Evolutionary conservation across 35 echinoderm and acorn worm species (phyloP), one percentile per base, ranked within the genome.

Genomic region (Acanthaster planci): DNA sequence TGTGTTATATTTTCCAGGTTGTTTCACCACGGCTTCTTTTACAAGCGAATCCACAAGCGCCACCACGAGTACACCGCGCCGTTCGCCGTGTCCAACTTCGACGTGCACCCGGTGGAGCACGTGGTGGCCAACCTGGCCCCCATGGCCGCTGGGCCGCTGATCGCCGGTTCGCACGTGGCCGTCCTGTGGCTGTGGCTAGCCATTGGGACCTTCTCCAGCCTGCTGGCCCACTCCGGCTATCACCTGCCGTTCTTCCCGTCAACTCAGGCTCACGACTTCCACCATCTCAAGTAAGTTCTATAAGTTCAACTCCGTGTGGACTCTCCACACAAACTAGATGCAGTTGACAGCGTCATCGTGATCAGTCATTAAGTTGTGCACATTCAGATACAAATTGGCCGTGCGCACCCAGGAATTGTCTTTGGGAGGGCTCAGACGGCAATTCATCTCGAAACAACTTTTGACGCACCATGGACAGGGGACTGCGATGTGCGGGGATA

Each of bases 1-100:
- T 47, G 4, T 47, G 42, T 12, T 12, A 4, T 47, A 47, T 47
- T 56, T 81, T 40, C 76, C 76, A 94, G 96, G 51, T 50, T 99
- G 44, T 83, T 99, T 21, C 96, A 99, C 36, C 96, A 91, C 52
- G 88, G 92, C 8, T 30, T 58, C 16, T 22, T 94, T 21, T 99
- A 99, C 68, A 90, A 86, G 30, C 42, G 87, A 82, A 51, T 94
- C 21, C 96, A 99, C 78, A 99, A 94, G 55, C 79, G 85, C 14
- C 96, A 99, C 77, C 96, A 99, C 51, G 96, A 99, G 55, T 93
- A 87, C 81, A 89, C 92, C 4, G 86, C 92, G 5, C 92, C 92
- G 16, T 68, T 93, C 35, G 81, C 86, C 14, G 38, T 89, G 22
- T 37, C 85, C 23, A 68, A 86, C 27, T 37, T 89, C 3, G 84